These are phyloP conservation scores for Acanthurus lineatus DNA, from an alignment of 2,797 vertebrate species.

Conservation along the genomic window DNA sequence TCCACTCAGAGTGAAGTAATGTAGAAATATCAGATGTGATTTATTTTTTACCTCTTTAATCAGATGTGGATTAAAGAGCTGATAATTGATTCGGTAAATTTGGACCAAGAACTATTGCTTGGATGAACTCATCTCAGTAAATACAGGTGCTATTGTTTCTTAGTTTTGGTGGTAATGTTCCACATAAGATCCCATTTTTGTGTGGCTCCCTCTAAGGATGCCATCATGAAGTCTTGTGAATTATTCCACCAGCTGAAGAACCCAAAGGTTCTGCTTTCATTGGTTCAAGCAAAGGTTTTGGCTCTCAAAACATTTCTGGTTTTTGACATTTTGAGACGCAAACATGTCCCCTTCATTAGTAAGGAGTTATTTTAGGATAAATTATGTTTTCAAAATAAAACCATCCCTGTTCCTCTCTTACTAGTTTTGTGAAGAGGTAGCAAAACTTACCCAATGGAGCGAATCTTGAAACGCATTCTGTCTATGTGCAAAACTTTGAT, in stretches of 20 bases:
- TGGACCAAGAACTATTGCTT: no score
- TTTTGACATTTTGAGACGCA: neutral
- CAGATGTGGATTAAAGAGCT: no score
- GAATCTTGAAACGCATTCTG: constrained; percentile 89
- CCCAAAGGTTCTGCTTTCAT: neutral
- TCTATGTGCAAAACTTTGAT: constrained; percentile 95
- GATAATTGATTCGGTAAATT: no score
- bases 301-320: no score
- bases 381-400: neutral
- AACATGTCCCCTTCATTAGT: neutral
- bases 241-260: neutral
- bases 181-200: neutral
- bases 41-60: no score
- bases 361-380: neutral
- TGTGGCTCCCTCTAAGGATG: neutral
- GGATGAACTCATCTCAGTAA: no score
- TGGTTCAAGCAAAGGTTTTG: neutral
- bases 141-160: no score
- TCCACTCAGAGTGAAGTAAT: no score
- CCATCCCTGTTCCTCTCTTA: neutral
- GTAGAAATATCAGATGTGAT: no score
- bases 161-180: neutral
- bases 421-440: neutral
- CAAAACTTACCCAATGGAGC: constrained; percentile 94
- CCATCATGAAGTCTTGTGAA: neutral